These are phyloP conservation scores for Semnopithecus entellus DNA, from an alignment of 2,113 vertebrate species.

Conservation along the genomic window DNA sequence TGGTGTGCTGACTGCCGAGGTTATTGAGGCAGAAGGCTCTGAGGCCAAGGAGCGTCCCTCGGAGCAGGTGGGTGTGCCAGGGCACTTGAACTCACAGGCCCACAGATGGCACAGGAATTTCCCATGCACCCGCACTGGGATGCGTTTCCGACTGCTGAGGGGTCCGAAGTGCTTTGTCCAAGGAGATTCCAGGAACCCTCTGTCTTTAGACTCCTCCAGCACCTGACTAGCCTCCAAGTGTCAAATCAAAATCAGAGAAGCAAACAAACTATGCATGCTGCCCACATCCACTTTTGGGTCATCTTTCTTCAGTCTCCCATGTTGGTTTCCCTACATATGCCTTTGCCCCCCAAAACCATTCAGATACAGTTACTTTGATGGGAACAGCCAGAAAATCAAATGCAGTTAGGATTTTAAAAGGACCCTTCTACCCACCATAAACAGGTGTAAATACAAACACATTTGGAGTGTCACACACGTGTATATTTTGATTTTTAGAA, in stretches of 20 bases:
- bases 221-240: neutral
- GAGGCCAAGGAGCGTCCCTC: fast-evolving
- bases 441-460: fast-evolving
- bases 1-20: neutral
- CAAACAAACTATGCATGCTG: fast-evolving
- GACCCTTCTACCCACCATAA: fast-evolving
- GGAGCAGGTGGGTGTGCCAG: neutral
- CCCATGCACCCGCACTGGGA: fast-evolving
- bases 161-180: fast-evolving
- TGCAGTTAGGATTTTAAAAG: neutral
- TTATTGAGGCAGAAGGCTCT: fast-evolving
- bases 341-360: neutral
- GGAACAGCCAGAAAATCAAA: neutral
- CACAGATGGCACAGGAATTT: too few relatives aligned
- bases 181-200: fast-evolving
- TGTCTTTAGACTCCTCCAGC: neutral
- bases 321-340: fast-evolving
- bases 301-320: fast-evolving
- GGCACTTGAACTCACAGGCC: neutral
- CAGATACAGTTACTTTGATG: fast-evolving
- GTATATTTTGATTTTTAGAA: neutral
- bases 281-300: fast-evolving
- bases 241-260: neutral
- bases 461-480: fast-evolving
- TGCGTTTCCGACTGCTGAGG: fast-evolving